Percentiles rank a stretch among this genome's conserved stretches.
Evolutionary conservation across 2,888 invertebrate genomes (phyloP).

Genomic region (Leptinotarsa rubiginosa): DNA sequence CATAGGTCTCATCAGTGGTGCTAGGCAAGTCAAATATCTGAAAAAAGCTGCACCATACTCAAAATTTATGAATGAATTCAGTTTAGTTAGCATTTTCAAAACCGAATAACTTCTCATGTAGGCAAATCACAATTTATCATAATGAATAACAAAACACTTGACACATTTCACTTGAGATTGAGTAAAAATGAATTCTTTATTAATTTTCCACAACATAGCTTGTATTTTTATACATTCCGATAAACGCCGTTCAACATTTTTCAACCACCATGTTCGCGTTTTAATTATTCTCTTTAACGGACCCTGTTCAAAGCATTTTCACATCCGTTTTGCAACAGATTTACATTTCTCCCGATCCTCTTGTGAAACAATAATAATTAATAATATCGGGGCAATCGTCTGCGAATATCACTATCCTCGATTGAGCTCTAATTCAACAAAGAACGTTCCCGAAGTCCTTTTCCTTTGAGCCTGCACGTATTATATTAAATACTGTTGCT

Average conservation of each 20-base stretch:
- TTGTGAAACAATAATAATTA: neutral
- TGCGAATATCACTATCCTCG: conserved; percentile 10
- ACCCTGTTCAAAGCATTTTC: neutral
- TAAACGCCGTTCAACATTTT: neutral
- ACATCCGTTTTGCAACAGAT: neutral
- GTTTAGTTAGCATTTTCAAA: too few relatives aligned
- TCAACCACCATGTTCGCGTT: neutral
- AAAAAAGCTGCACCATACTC: too few relatives aligned
- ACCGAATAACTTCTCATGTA: too few relatives aligned
- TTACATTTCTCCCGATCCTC: neutral
- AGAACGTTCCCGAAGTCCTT: conserved; percentile 6
- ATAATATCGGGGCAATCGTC: neutral
- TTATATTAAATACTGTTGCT: conserved; percentile 35
- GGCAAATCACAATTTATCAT: too few relatives aligned
- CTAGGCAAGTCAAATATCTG: too few relatives aligned
- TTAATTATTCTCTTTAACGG: neutral
- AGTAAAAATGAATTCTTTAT: too few relatives aligned
- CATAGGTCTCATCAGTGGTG: too few relatives aligned
- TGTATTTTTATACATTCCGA: too few relatives aligned
- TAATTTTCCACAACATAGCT: too few relatives aligned
- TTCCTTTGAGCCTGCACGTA: conserved; percentile 14
- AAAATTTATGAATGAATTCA: too few relatives aligned
- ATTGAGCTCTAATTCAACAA: conserved; percentile 17
- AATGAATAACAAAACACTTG: too few relatives aligned
- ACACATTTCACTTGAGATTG: too few relatives aligned